Percentiles rank a stretch among this genome's conserved stretches.
Evolutionary conservation across 2,113 vertebrate species (phyloP).

Genomic region (Sinocyclocheilus maitianheensis): DNA sequence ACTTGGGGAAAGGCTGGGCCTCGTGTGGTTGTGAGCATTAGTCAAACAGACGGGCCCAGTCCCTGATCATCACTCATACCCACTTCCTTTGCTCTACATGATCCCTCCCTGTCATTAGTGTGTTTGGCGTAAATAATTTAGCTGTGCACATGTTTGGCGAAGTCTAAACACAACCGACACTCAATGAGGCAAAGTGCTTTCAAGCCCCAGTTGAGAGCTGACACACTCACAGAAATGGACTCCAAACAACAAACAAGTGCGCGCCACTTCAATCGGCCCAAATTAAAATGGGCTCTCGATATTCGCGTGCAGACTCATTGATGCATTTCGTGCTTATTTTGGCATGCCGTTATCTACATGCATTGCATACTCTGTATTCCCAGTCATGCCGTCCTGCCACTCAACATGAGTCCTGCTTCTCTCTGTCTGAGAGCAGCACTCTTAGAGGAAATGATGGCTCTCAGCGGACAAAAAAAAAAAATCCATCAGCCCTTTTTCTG

Average conservation of each 20-base stretch:
- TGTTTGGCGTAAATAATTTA: conserved; percentile 78
- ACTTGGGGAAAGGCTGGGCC: conserved; percentile 58
- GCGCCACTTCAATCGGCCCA: conserved; percentile 73
- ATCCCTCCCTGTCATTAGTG: conserved; percentile 80
- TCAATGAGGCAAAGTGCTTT: conserved; percentile 73
- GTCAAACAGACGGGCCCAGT: conserved; percentile 52
- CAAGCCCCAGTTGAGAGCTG: conserved; percentile 69
- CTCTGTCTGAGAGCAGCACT: conserved; percentile 68
- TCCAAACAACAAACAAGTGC: conserved; percentile 74
- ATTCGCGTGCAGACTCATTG: conserved; percentile 69
- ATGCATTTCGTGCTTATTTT: conserved; percentile 67
- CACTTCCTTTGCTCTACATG: conserved; percentile 73
- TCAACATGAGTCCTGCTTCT: conserved; percentile 68
- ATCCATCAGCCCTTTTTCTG: conserved; percentile 68
- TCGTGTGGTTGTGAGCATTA: conserved; percentile 33
- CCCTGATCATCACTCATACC: conserved; percentile 75
- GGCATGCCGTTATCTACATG: conserved; percentile 65
- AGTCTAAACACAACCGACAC: conserved; percentile 77
- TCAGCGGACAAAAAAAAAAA: conserved; percentile 64
- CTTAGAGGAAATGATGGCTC: conserved; percentile 77
- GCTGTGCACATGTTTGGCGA: conserved; percentile 75
- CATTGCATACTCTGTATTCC: conserved; percentile 74
- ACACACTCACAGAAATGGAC: conserved; percentile 71
- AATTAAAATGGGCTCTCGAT: conserved; percentile 79
- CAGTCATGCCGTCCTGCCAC: conserved; percentile 72